Conservation (phyloP, 2,113 vertebrate species). For the Hydrochoerus hydrochaeris region DNA sequence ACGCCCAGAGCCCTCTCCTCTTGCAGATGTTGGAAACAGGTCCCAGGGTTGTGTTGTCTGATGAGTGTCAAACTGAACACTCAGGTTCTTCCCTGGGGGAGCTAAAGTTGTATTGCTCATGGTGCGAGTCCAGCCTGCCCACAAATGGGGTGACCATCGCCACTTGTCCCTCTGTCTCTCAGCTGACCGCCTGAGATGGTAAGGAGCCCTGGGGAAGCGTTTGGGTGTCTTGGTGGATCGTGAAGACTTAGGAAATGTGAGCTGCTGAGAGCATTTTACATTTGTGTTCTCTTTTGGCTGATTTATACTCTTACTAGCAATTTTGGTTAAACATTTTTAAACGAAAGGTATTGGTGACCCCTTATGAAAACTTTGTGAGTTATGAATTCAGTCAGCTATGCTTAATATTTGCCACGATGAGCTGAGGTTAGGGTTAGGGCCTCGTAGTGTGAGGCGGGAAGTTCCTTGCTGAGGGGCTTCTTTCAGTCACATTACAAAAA, state of each 20-base stretch:
- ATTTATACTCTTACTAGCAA: background rate
- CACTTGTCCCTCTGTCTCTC: background rate
- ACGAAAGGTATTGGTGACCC: background rate
- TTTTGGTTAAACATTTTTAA: slow-evolving; percentile 19
- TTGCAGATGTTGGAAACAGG: background rate
- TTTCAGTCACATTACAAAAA: slow-evolving; percentile 33
- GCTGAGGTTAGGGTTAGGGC: background rate
- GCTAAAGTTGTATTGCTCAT: background rate
- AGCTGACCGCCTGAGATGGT: background rate
- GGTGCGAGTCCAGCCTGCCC: background rate
- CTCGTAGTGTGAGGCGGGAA: background rate
- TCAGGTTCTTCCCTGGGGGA: background rate
- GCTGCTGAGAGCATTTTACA: background rate
- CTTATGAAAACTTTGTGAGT: slow-evolving; percentile 28
- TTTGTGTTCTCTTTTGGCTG: background rate
- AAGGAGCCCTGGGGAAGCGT: background rate
- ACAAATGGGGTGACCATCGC: background rate
- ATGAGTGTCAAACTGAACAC: background rate
- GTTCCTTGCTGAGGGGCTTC: background rate
- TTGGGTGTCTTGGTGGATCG: background rate
- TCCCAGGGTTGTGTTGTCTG: background rate
- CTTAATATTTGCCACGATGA: background rate
- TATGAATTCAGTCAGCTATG: background rate
- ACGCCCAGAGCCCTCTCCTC: background rate
- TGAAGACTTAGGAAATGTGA: background rate